These are phyloP conservation scores for Lemur catta DNA, from an alignment of 2,797 vertebrate species.

Conservation along the genomic window DNA sequence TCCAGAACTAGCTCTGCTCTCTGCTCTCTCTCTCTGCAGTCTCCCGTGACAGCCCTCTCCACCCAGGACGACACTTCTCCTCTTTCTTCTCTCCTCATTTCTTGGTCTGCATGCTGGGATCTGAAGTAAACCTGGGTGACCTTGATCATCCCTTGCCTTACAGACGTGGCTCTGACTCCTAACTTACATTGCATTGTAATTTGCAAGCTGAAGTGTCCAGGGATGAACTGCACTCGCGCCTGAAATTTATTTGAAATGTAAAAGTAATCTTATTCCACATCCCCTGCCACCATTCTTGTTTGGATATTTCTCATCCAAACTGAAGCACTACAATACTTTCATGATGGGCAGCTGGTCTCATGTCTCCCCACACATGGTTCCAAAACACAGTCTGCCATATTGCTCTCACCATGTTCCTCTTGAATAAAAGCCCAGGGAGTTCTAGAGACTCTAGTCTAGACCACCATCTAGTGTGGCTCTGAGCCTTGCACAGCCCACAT, in stretches of 20 bases:
- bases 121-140: background rate
- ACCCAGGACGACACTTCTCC: background rate
- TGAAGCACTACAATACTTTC: background rate
- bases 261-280: background rate
- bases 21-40: background rate
- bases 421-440: accelerated
- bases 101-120: background rate
- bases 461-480: background rate
- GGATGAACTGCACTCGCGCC: background rate
- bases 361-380: background rate
- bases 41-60: too few species aligned
- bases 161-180: background rate
- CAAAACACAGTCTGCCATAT: background rate
- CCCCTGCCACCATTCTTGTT: background rate
- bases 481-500: background rate
- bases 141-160: background rate
- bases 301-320: background rate
- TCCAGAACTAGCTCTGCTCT: background rate
- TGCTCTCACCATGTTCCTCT: background rate
- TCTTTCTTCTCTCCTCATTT: background rate
- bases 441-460: background rate
- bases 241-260: background rate
- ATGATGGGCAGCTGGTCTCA: background rate
- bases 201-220: background rate
- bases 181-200: background rate